A percentile compares a stretch with the other conserved stretches of the same genome.
These are phyloP conservation scores for Lacanobia wlatinum DNA, from an alignment of 2,888 invertebrate species.

Conservation along the genomic window DNA sequence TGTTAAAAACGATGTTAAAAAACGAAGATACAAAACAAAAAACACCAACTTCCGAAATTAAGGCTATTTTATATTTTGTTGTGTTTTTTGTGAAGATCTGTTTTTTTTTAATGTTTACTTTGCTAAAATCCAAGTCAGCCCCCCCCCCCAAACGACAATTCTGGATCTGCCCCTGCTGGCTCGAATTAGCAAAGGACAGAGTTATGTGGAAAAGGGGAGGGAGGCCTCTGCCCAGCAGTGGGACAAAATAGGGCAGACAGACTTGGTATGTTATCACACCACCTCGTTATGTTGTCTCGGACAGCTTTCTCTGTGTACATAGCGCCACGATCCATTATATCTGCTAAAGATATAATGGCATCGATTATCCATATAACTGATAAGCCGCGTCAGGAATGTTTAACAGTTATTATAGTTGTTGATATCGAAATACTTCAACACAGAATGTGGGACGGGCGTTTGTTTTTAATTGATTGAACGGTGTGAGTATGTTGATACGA, in stretches of 20 bases:
- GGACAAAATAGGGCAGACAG: background rate
- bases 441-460: slow-evolving; percentile 20
- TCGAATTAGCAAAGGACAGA: too few species aligned
- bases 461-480: slow-evolving; percentile 18
- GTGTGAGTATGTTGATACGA: slow-evolving; percentile 5
- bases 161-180: too few species aligned
- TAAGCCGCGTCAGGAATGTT: slow-evolving; percentile 28
- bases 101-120: too few species aligned
- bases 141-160: too few species aligned
- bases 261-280: background rate
- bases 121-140: too few species aligned
- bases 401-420: background rate
- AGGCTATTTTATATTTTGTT: too few species aligned
- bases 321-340: background rate
- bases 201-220: too few species aligned
- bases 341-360: slow-evolving; percentile 10
- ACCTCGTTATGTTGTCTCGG: background rate
- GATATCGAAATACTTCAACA: slow-evolving; percentile 29
- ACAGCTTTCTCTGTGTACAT: slow-evolving; percentile 17
- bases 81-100: too few species aligned
- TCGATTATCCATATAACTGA: slow-evolving; percentile 43
- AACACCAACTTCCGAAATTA: too few species aligned
- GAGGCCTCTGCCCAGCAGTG: too few species aligned
- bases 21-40: too few species aligned
- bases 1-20: too few species aligned